These are phyloP conservation scores for Eupithecia inturbata DNA, from an alignment of 2,888 invertebrate species.

Conservation along the genomic window DNA sequence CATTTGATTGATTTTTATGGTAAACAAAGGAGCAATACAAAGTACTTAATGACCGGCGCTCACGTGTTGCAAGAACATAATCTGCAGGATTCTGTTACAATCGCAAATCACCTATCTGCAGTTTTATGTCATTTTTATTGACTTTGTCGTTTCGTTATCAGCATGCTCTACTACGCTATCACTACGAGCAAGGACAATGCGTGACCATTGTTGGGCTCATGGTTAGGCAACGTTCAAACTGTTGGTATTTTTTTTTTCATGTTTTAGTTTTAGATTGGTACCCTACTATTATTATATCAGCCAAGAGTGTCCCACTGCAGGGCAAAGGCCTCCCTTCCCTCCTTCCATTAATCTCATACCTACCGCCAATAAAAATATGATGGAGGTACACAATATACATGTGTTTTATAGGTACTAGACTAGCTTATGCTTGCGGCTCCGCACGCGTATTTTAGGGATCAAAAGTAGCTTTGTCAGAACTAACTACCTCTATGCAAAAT, in stretches of 20 bases:
- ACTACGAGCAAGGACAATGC: constrained; percentile 33
- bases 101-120: constrained; percentile 23
- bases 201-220: constrained; percentile 31
- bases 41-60: neutral
- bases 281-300: neutral
- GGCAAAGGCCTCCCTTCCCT: neutral
- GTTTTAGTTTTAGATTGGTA: neutral
- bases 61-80: constrained; percentile 9
- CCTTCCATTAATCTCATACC: neutral
- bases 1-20: neutral
- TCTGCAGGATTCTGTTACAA: constrained; percentile 30
- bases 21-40: neutral
- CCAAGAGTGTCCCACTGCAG: neutral
- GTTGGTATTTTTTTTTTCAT: neutral
- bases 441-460: too few relatives aligned
- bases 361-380: neutral
- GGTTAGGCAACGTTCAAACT: constrained; percentile 19
- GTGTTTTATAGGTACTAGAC: too few relatives aligned
- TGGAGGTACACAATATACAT: neutral
- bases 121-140: constrained; percentile 31
- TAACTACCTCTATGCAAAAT: too few relatives aligned
- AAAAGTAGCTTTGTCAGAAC: too few relatives aligned
- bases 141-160: constrained; percentile 30
- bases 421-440: too few relatives aligned
- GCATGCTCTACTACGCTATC: constrained; percentile 29